Percentiles rank a stretch among this genome's conserved stretches.
phyloP scores from a whole-genome alignment of 1,140 invertebrate genomes.

The Micrasema longulum region DNA sequence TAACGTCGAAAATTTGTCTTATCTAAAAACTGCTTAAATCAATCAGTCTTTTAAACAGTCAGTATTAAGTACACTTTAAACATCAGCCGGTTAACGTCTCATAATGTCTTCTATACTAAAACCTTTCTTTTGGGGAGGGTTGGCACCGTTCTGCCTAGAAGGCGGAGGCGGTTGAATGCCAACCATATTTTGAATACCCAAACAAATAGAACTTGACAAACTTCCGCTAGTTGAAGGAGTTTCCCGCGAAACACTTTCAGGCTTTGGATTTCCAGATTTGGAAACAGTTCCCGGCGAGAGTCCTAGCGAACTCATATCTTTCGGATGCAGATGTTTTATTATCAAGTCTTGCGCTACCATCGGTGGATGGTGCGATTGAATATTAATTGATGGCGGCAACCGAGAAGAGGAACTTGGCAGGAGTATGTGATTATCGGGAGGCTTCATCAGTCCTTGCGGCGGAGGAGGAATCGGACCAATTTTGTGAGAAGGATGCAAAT shows the following conservation, averaged over 20 bases:
- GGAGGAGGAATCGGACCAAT: conserved; percentile 65
- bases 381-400: conserved; percentile 59
- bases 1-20: no score
- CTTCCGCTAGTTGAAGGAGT: conserved; percentile 39
- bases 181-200: conserved; percentile 66
- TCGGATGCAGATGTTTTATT: conserved; percentile 64
- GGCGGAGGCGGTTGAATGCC: conserved; percentile 65
- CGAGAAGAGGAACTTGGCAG: conserved; percentile 41
- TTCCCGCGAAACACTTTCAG: conserved; percentile 29
- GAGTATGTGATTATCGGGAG: conserved; percentile 53
- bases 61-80: conserved; percentile 25
- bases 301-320: conserved; percentile 48
- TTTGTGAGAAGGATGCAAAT: conserved; percentile 64
- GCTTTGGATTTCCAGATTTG: conserved; percentile 30
- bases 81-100: conserved; percentile 68
- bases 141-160: conserved; percentile 64
- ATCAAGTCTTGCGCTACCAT: conserved; percentile 66
- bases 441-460: conserved; percentile 64
- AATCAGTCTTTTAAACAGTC: conserved; percentile 49
- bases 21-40: conserved; percentile 5
- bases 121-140: conserved; percentile 70
- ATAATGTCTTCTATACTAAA: conserved; percentile 83
- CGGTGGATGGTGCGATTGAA: conserved; percentile 58
- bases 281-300: conserved; percentile 13
- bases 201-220: conserved; percentile 55